These are phyloP conservation scores for Vipera ursinii DNA, from an alignment of 2,797 vertebrate genomes.

Conservation along the genomic window DNA sequence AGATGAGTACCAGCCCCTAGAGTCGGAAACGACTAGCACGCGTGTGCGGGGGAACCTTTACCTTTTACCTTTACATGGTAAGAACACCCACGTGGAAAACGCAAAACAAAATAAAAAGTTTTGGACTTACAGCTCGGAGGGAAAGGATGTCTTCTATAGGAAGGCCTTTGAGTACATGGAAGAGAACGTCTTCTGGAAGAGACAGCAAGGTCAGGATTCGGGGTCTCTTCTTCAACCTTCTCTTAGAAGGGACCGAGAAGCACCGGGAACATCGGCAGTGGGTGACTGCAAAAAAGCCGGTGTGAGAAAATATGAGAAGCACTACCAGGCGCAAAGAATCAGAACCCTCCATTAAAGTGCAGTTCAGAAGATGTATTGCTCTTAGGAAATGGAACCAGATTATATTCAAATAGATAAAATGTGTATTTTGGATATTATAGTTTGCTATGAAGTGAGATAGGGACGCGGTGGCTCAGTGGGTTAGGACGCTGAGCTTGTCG, in stretches of 20 bases:
- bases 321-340: not conserved
- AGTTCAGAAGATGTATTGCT: not conserved
- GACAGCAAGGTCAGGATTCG: constrained; percentile 80
- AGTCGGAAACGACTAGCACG: too few relatives aligned
- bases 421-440: too few relatives aligned
- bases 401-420: too few relatives aligned
- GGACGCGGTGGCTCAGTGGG: too few relatives aligned
- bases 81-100: not conserved
- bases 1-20: too few relatives aligned
- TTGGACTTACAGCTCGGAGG: constrained; percentile 86
- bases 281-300: constrained; percentile 64
- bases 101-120: not conserved
- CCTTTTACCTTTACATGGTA: not conserved
- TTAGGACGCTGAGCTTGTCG: too few relatives aligned
- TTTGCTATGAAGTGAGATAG: too few relatives aligned
- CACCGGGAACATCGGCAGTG: constrained; percentile 95
- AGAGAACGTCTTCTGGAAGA: constrained; percentile 90
- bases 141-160: constrained; percentile 90
- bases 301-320: not conserved
- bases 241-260: constrained; percentile 81
- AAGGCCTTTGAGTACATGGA: constrained; percentile 89
- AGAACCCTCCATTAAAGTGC: not conserved
- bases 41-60: too few relatives aligned
- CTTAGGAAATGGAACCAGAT: too few relatives aligned
- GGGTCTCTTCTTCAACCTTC: constrained; percentile 82